These are phyloP conservation scores for Dendrocopos noguchii DNA, from an alignment of 2,113 vertebrate species.

Conservation along the genomic window DNA sequence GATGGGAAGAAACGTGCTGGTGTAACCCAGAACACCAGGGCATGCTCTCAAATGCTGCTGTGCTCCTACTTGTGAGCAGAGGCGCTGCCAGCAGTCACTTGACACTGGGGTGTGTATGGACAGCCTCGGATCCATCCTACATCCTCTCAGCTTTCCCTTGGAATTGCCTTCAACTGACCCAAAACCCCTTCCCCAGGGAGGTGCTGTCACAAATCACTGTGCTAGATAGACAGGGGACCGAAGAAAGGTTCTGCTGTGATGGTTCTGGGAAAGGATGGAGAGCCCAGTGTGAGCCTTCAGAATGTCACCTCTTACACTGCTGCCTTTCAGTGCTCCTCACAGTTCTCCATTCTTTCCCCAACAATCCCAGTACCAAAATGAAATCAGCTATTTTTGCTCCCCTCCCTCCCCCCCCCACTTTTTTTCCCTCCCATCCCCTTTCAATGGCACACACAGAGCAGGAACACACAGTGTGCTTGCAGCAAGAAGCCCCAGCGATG, in stretches of 20 bases:
- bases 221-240: background rate
- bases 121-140: background rate
- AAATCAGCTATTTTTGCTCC: background rate
- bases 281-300: background rate
- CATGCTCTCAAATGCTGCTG: background rate
- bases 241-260: background rate
- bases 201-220: background rate
- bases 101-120: accelerated
- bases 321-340: background rate
- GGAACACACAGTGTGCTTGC: background rate
- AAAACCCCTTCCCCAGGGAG: background rate
- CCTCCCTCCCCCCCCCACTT: accelerated
- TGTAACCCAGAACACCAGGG: background rate
- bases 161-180: background rate
- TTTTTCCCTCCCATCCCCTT: background rate
- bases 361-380: background rate
- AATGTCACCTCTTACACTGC: background rate
- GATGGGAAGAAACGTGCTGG: background rate
- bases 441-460: background rate
- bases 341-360: background rate
- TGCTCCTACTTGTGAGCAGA: background rate
- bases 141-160: background rate
- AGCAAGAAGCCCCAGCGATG: background rate
- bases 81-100: background rate
- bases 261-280: background rate